phyloP scores from a whole-genome alignment of 2,113 vertebrate species.

The Peromyscus californicus region DNA sequence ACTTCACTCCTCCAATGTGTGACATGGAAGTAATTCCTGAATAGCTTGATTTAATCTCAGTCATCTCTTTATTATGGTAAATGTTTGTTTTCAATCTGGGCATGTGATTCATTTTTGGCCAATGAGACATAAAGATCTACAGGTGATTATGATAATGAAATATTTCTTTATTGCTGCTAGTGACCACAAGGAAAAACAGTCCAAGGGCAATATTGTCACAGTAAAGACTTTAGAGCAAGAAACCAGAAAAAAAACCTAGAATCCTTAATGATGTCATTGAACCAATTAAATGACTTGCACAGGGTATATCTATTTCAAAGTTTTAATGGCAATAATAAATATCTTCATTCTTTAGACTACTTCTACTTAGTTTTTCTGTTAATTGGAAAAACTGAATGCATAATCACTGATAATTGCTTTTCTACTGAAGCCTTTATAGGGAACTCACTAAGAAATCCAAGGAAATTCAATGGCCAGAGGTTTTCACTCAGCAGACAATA shows the following conservation, averaged over 20 bases:
- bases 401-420: not conserved
- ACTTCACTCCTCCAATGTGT: not conserved
- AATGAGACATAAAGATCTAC: not conserved
- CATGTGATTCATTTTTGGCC: not conserved
- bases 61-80: not conserved
- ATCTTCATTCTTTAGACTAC: not conserved
- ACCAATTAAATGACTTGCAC: not conserved
- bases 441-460: not conserved
- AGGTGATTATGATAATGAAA: not conserved
- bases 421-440: not conserved
- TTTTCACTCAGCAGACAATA: not conserved
- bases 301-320: not conserved
- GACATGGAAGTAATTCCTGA: not conserved
- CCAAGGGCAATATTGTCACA: not conserved
- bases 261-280: not conserved
- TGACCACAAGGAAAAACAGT: not conserved
- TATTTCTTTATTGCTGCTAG: not conserved
- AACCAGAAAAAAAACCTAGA: not conserved
- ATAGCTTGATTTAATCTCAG: not conserved
- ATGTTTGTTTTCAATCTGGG: not conserved
- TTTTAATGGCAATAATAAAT: not conserved
- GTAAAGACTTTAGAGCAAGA: not conserved
- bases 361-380: not conserved
- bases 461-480: not conserved
- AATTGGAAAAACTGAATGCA: slow-evolving; percentile 12